Conservation (phyloP, 2,113 vertebrate species). For the Choloepus hoffmanni region DNA sequence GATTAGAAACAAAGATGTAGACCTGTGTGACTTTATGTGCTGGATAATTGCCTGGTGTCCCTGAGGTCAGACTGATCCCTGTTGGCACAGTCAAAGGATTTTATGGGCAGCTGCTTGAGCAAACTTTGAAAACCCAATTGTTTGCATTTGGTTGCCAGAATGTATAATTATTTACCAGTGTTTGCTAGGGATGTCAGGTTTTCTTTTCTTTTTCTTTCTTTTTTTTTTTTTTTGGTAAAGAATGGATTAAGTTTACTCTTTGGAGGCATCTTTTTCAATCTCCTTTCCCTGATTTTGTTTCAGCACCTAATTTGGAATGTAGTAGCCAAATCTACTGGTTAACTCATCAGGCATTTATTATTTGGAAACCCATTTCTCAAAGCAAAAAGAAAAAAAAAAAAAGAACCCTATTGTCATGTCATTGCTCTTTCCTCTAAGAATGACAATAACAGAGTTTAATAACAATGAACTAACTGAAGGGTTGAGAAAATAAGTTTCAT, state of each 20-base stretch:
- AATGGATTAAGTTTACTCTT: constrained; percentile 33
- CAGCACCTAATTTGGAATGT: not conserved
- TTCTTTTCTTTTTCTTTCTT: not conserved
- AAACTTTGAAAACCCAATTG: constrained; percentile 61
- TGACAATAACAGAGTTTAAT: not conserved
- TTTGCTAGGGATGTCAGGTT: not conserved
- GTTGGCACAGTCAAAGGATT: not conserved
- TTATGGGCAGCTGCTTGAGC: constrained; percentile 17
- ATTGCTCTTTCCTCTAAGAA: constrained; percentile 40
- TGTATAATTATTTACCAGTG: constrained; percentile 66
- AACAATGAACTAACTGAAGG: not conserved
- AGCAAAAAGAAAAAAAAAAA: not conserved
- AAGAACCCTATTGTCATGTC: not conserved
- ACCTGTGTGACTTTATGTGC: not conserved
- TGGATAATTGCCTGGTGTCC: not conserved
- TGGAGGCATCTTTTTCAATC: constrained; percentile 18
- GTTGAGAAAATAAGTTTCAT: constrained; percentile 19
- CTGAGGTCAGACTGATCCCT: not conserved
- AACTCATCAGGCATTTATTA: constrained; percentile 39
- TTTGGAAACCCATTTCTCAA: constrained; percentile 35
- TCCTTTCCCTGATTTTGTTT: not conserved
- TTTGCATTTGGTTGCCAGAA: constrained; percentile 59
- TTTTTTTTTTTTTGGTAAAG: not conserved
- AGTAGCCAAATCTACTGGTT: not conserved
- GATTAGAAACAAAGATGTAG: not conserved